Base-by-base conservation (phyloP, 1,140 invertebrate genomes). In the Aleiodes sp. region DNA sequence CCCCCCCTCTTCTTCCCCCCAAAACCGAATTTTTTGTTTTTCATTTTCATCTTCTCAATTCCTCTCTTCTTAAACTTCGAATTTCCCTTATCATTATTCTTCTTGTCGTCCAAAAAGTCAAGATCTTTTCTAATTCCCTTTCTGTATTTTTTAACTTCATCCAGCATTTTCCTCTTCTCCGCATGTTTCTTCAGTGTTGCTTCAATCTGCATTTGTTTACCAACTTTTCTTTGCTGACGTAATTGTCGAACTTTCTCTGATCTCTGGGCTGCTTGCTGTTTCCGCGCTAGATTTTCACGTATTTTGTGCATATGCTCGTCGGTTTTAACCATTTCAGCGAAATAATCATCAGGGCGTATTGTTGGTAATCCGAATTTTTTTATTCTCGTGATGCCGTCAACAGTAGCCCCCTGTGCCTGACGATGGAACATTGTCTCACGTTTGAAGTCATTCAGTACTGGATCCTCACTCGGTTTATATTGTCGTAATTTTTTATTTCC, bases 261-360 rank as follows among this genome's bases (percentile, higher is more conserved):
- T 74, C 93, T 90, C 72, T 97, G 94, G 59, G 94, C 91, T 8
- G 91, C 90, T 8, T 90, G 88, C 79, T 99, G 93, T 80, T 97
- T 96, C 46, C 93, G 90, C 82, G 96, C 88, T 0, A 99, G 80
- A 78, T 93, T 93, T 78, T 93, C 88, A 57, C 96, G 89, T 0
- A 99, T 92, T 84, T 97, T 98, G 79, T 98, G 95, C 98, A 99
- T 99, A 74, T 99, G 98, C 39, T 91, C 89, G 87, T 99, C 98
- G 57, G 94, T 90, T 83, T 99, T 99, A 1, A 96, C 96, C 98
- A 99, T 99, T 89, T 99, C 94, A 0, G 98, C 98, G 87, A 98
- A 99, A 86, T 98, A 99, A 86, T 99, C 98, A 29, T 96, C 93
- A 0, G 98, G 98, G 66, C 95, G 88, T 78, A 90, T 92, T 0